A percentile compares a stretch with the other conserved stretches of the same genome.
phyloP scores from a whole-genome alignment of 2,113 vertebrate species.

The Galemys pyrenaicus region DNA sequence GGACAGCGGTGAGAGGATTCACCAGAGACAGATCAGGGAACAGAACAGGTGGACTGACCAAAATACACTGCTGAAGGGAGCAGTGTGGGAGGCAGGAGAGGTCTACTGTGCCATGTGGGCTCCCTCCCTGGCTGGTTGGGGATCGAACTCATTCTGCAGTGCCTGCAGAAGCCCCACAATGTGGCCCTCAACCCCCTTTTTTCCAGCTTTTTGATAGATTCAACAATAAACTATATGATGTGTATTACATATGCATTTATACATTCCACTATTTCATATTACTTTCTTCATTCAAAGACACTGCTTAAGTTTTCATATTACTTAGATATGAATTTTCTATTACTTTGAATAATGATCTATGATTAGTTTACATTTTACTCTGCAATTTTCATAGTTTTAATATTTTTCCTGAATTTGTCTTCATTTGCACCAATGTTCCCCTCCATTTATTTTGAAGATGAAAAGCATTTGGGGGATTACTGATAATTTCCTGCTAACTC shows the following conservation, averaged over 20 bases:
- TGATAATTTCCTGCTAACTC: neutral
- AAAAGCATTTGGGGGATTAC: neutral
- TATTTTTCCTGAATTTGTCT: conserved; percentile 35
- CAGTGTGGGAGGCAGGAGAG: too few species aligned
- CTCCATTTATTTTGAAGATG: conserved; percentile 6
- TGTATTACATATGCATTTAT: neutral
- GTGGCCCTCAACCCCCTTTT: too few species aligned
- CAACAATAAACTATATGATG: neutral
- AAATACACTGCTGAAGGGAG: too few species aligned
- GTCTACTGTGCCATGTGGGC: too few species aligned
- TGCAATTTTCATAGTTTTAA: neutral
- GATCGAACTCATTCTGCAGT: too few species aligned
- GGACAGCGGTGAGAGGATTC: too few species aligned
- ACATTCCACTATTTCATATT: neutral
- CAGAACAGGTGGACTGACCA: too few species aligned
- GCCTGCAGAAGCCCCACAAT: too few species aligned
- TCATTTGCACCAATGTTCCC: conserved; percentile 10
- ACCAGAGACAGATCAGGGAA: too few species aligned
- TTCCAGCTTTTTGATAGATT: neutral
- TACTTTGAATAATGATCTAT: conserved; percentile 24
- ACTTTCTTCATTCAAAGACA: conserved; percentile 20
- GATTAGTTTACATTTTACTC: conserved; percentile 32
- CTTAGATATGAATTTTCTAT: neutral
- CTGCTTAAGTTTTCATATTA: neutral
- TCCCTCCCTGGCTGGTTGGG: too few species aligned